These are phyloP conservation scores for Theodoxus fluviatilis DNA, from an alignment of 2,888 invertebrate species.

Conservation along the genomic window DNA sequence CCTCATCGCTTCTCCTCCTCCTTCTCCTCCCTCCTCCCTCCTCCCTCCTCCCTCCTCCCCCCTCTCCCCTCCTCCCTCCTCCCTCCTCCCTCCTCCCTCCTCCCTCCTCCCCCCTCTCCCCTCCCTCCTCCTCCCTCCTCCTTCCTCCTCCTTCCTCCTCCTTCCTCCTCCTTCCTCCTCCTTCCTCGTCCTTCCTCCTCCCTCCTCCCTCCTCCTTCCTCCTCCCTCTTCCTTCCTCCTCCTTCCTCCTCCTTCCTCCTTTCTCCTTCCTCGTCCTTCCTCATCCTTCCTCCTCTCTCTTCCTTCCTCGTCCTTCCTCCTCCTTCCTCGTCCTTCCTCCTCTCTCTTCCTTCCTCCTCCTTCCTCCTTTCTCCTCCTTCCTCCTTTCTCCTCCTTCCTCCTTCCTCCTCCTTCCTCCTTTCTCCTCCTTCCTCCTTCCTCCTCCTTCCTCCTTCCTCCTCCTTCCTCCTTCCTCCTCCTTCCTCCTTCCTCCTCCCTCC, in stretches of 20 bases:
- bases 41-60: background rate
- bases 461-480: background rate
- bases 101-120: background rate
- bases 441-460: background rate
- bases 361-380: background rate
- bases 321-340: background rate
- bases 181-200: background rate
- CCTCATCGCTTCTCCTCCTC: background rate
- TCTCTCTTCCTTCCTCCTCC: background rate
- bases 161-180: background rate
- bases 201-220: background rate
- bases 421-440: background rate
- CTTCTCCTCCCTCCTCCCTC: background rate
- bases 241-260: background rate
- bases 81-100: no score
- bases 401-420: background rate
- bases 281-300: background rate
- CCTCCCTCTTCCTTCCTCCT: background rate
- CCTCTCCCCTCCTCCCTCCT: no score
- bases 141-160: background rate
- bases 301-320: background rate
- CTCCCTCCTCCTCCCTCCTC: background rate
- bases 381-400: background rate
- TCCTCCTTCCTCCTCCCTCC: background rate
- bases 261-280: background rate